Conservation (phyloP, 1,140 invertebrate species). For the Megalopta genalis region DNA sequence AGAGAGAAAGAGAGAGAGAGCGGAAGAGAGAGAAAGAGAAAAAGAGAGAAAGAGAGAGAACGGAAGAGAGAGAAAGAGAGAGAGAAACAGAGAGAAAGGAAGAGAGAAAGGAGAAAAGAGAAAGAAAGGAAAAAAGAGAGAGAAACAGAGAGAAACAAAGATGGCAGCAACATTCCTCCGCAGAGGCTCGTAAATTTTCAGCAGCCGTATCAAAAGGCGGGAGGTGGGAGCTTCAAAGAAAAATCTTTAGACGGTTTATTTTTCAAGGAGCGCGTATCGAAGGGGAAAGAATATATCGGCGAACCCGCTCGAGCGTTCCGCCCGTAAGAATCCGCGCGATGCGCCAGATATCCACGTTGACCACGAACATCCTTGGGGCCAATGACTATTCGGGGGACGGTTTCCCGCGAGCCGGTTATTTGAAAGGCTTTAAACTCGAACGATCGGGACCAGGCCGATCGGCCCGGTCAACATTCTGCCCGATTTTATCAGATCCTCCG, state of each 20-base stretch:
- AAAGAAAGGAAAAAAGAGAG: too few relatives aligned
- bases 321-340: slow-evolving; percentile 29
- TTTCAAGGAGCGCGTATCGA: slow-evolving; percentile 4
- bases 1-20: too few relatives aligned
- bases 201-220: not conserved
- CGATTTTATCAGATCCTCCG: slow-evolving; percentile 50
- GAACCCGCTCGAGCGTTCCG: slow-evolving; percentile 21
- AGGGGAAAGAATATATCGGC: slow-evolving; percentile 8
- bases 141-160: too few relatives aligned
- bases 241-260: slow-evolving; percentile 27
- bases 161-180: too few relatives aligned
- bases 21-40: too few relatives aligned
- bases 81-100: too few relatives aligned
- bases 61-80: too few relatives aligned
- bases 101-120: too few relatives aligned
- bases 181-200: too few relatives aligned
- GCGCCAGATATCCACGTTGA: slow-evolving; percentile 46
- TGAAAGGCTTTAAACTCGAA: slow-evolving; percentile 51
- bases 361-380: slow-evolving; percentile 35
- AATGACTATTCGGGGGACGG: slow-evolving; percentile 40
- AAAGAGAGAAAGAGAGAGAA: too few relatives aligned
- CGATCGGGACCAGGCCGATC: slow-evolving; percentile 21
- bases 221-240: slow-evolving; percentile 2
- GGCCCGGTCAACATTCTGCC: slow-evolving; percentile 33
- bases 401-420: slow-evolving; percentile 36